Conservation (phyloP, 2,888 invertebrate species). For the Xanthia icteritia region DNA sequence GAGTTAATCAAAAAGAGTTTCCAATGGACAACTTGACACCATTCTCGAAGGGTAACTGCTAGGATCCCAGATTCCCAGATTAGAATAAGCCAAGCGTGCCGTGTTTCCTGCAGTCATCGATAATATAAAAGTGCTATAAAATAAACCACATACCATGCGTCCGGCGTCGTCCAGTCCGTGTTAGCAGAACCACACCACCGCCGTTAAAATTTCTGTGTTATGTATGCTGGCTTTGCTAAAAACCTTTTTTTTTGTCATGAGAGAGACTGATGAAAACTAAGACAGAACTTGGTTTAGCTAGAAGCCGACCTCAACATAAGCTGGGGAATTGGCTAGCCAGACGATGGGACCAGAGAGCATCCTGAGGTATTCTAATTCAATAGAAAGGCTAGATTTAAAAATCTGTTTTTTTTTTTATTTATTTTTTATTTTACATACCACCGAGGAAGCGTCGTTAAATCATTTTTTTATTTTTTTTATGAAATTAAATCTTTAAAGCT, state of each 20-base stretch:
- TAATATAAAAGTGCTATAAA: constrained; percentile 26
- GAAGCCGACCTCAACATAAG: neutral
- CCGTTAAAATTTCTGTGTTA: constrained; percentile 37
- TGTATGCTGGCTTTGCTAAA: constrained; percentile 21
- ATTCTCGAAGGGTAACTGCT: no score
- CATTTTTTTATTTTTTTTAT: no score
- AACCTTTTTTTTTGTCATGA: constrained; percentile 27
- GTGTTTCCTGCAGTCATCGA: constrained; percentile 27
- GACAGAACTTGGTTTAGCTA: neutral
- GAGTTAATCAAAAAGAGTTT: no score
- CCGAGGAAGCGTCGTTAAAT: no score
- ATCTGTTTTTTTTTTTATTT: no score
- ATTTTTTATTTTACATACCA: no score
- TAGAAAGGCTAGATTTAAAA: no score
- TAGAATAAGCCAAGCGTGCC: constrained; percentile 21
- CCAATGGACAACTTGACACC: no score
- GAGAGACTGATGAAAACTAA: neutral
- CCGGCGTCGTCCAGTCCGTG: constrained; percentile 51
- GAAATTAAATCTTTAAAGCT: no score
- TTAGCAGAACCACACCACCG: constrained; percentile 58
- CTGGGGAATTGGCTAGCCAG: neutral
- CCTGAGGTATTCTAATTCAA: neutral
- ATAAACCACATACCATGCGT: constrained; percentile 76
- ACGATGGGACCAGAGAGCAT: no score
- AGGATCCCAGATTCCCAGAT: neutral